These are phyloP conservation scores for Lathronympha strigana DNA, from an alignment of 2,888 invertebrate genomes.

Conservation along the genomic window DNA sequence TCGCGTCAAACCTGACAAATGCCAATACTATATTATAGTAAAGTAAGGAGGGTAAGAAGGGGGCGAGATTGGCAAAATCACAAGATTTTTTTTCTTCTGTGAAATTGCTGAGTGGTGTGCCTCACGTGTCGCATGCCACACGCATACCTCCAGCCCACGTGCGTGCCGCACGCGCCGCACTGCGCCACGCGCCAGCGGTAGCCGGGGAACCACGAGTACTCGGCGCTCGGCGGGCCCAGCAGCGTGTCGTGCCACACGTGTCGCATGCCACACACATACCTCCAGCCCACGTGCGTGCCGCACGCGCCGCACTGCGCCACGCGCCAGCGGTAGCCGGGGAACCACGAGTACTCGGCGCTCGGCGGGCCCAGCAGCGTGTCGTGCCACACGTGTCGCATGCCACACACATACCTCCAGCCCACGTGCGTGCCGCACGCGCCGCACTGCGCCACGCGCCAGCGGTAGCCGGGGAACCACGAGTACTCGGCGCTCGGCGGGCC, in stretches of 20 bases:
- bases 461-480: constrained; percentile 74
- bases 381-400: neutral
- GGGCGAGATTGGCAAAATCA: no score
- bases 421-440: constrained; percentile 63
- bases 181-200: constrained; percentile 73
- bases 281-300: constrained; percentile 61
- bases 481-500: neutral
- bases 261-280: neutral
- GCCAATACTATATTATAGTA: no score
- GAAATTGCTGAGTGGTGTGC: no score
- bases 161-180: constrained; percentile 64
- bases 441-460: constrained; percentile 71
- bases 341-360: constrained; percentile 51
- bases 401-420: constrained; percentile 48
- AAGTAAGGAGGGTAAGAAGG: no score
- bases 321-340: constrained; percentile 79
- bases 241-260: constrained; percentile 78
- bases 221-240: constrained; percentile 65
- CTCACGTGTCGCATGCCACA: neutral
- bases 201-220: constrained; percentile 81
- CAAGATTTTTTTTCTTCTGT: no score
- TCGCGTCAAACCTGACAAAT: constrained; percentile 66
- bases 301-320: constrained; percentile 58
- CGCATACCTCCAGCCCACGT: constrained; percentile 57
- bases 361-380: constrained; percentile 15